Evolutionary conservation across 1,140 invertebrate species (phyloP).

Genomic region (Scaptodrosophila lebanonensis): DNA sequence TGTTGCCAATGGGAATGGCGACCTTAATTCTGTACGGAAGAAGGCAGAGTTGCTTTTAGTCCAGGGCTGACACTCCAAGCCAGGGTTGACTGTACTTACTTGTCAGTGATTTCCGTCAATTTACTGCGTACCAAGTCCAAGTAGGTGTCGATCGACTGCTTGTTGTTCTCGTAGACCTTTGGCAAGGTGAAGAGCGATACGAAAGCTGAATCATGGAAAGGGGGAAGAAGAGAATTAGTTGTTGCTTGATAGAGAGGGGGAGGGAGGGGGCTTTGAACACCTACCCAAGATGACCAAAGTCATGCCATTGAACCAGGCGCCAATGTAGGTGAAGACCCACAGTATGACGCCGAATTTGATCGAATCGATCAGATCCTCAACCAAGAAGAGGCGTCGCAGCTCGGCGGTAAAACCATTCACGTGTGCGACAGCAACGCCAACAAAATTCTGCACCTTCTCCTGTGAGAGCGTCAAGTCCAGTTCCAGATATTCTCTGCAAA

Average conservation of each 20-base stretch:
- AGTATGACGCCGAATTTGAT: slow-evolving; percentile 94
- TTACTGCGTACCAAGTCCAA: slow-evolving; percentile 91
- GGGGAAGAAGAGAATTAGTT: not conserved
- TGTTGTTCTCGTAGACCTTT: slow-evolving; percentile 98
- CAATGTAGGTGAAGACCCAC: slow-evolving; percentile 97
- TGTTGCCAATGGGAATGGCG: slow-evolving; percentile 92
- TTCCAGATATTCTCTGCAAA: slow-evolving; percentile 90
- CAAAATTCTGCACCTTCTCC: slow-evolving; percentile 92
- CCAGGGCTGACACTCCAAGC: not conserved
- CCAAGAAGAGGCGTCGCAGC: slow-evolving; percentile 94
- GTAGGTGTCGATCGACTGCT: slow-evolving; percentile 96
- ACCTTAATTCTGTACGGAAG: slow-evolving; percentile 88
- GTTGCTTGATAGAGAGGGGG: not conserved
- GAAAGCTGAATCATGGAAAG: slow-evolving; percentile 84
- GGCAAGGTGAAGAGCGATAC: slow-evolving; percentile 96
- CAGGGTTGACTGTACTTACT: slow-evolving; percentile 80
- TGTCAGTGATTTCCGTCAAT: slow-evolving; percentile 91
- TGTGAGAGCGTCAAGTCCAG: slow-evolving; percentile 89
- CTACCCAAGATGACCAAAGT: slow-evolving; percentile 95
- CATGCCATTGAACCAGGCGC: slow-evolving; percentile 98
- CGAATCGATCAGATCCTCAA: slow-evolving; percentile 97
- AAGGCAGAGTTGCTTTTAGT: not conserved
- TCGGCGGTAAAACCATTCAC: slow-evolving; percentile 88
- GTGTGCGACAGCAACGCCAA: slow-evolving; percentile 89
- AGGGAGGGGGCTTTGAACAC: slow-evolving; percentile 28